Percentiles rank a stretch among this genome's conserved stretches.
phyloP scores from a whole-genome alignment of 2,797 vertebrate species.

The Falco rusticolus region DNA sequence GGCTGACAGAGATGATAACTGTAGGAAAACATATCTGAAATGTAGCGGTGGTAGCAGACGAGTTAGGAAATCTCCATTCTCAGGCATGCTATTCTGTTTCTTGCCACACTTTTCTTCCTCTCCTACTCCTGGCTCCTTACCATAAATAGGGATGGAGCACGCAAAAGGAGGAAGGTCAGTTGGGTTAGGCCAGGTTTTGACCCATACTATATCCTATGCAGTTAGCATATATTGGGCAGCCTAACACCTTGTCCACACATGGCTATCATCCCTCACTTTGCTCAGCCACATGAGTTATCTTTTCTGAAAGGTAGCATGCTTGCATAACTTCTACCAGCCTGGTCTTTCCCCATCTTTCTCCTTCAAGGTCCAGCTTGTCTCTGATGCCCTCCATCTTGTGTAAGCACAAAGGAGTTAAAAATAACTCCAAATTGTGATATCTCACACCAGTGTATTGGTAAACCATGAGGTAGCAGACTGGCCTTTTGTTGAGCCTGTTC shows the following conservation, averaged over 20 bases:
- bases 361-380: not conserved
- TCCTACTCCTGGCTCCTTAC: not conserved
- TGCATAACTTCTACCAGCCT: not conserved
- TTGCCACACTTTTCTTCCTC: not conserved
- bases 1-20: not conserved
- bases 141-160: not conserved
- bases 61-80: not conserved
- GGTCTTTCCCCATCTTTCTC: not conserved
- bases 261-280: not conserved
- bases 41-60: not conserved
- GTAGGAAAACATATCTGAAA: not conserved
- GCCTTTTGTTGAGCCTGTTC: not conserved
- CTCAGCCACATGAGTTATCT: not conserved
- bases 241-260: not conserved
- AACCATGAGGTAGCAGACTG: not conserved
- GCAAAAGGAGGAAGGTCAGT: not conserved
- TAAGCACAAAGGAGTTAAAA: not conserved
- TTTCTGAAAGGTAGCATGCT: not conserved
- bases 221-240: not conserved
- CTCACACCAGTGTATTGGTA: not conserved
- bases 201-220: not conserved
- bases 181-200: not conserved
- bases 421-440: accelerated
- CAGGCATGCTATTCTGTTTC: not conserved
- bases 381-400: not conserved